Base-by-base conservation (phyloP, 2,888 invertebrate species). In the Acleris literana region DNA sequence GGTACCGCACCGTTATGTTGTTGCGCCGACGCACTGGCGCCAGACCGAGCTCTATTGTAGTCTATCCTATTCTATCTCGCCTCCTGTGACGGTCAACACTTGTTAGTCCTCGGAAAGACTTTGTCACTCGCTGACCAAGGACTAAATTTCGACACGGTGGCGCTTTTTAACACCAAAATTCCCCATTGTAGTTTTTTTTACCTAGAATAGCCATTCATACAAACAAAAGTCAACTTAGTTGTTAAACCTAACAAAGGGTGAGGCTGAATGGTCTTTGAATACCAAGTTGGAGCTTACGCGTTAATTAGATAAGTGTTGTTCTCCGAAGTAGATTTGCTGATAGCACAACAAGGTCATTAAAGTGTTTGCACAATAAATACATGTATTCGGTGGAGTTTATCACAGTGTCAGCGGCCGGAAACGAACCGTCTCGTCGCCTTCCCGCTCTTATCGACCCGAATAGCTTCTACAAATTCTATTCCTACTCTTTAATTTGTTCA, bases 1-100 rank as follows among this genome's bases (percentile, higher is more conserved):
- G 74, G 77, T 81, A 75, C 71, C 68, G 74, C 69, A 85, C 89
- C 86, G 90, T 90, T 90, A 88, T 82, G 78, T 83, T 82, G 78
- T 83, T 81, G 78, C 69, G 71, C 70, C 65, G 69, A 71, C 88
- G 64, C 69, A 74, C 78, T 86, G 91, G 91, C 92, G 92, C 92
- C 92, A 85, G 82, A 82, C 78, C 76, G 76, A 72, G 67, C 72
- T 69, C 81, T 76, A 83, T 87, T 90, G 86, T 88, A 68, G 71
- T 68, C 61, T 46, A 17, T 13, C 18, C 76, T 76, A 77, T 84
- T 80, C 76, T 83, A 73, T 66, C 69, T 65, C 70, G 71, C 70
- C 68, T 72, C 68, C 78, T 71, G 33, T 33, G 71, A 76, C 74
- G 72, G 71, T 70, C 75, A 77, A 71, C 76, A 72, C 78, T 81